Percentiles rank a stretch among this genome's conserved stretches.
Conservation (phyloP, 2,113 vertebrate genomes). For the Lepidothrix coronata region DNA sequence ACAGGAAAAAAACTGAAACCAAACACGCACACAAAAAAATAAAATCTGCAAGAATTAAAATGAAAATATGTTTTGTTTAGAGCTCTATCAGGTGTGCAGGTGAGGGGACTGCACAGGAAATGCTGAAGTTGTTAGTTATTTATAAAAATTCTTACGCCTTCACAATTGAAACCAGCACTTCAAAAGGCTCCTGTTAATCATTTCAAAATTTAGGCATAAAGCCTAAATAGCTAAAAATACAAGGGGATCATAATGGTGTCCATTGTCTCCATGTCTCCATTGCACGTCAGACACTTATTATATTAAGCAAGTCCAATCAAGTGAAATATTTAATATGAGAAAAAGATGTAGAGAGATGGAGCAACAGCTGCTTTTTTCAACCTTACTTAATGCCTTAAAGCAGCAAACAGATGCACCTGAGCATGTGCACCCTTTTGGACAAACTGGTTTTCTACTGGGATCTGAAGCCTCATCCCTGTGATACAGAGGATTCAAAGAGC, state of each 20-base stretch:
- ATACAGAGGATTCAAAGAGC: accelerated
- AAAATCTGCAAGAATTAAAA: neutral
- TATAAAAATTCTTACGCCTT: neutral
- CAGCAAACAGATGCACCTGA: neutral
- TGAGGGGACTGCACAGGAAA: neutral
- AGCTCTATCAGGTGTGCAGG: neutral
- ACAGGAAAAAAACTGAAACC: neutral
- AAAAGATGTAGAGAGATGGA: neutral
- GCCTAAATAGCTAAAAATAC: neutral
- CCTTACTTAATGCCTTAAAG: neutral
- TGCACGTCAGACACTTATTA: neutral
- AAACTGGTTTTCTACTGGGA: neutral
- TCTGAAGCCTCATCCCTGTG: neutral
- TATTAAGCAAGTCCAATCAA: neutral
- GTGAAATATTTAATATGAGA: neutral
- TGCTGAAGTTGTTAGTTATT: neutral
- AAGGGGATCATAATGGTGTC: neutral
- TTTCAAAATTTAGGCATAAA: neutral
- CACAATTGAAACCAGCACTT: neutral
- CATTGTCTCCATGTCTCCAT: neutral
- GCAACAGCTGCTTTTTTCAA: neutral
- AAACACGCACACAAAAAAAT: neutral
- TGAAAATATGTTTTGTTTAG: neutral
- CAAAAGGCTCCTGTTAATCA: neutral
- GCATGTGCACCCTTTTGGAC: neutral